These are phyloP conservation scores for Euura lappo DNA, from an alignment of 1,140 invertebrate genomes.

Conservation along the genomic window DNA sequence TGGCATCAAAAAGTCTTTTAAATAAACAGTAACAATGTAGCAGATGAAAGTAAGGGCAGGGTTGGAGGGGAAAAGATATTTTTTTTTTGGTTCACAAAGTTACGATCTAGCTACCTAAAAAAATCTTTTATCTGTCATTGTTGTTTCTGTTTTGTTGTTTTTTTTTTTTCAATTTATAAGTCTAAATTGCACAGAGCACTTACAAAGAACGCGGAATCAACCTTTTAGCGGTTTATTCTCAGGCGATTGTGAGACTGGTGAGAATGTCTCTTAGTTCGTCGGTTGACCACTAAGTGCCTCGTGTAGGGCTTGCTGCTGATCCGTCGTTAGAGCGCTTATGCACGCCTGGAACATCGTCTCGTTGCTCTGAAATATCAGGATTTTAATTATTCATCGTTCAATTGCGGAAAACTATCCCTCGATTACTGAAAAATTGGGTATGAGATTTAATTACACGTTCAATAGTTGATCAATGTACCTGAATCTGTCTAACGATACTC, in stretches of 20 bases:
- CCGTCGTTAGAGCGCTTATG: constrained; percentile 73
- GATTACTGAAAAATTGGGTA: constrained; percentile 21
- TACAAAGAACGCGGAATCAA: background rate
- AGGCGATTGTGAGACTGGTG: background rate
- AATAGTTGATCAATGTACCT: no score
- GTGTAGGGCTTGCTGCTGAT: constrained; percentile 84
- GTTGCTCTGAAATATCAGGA: constrained; percentile 66
- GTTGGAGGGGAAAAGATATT: background rate
- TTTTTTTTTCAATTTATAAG: constrained; percentile 27
- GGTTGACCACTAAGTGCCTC: constrained; percentile 63
- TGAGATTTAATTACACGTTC: constrained; percentile 8
- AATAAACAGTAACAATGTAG: background rate
- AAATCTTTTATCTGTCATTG: constrained; percentile 33
- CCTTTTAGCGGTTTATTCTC: background rate
- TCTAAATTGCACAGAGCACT: background rate
- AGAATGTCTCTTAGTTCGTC: constrained; percentile 32
- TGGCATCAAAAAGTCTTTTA: no score
- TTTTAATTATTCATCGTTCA: constrained; percentile 21
- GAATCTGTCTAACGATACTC: constrained; percentile 79
- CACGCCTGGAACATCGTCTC: constrained; percentile 84
- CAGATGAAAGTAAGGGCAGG: constrained; percentile 11
- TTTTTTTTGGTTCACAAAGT: constrained; percentile 21
- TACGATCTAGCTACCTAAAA: constrained; percentile 49
- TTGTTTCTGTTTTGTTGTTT: constrained; percentile 32
- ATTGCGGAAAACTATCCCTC: no score